phyloP scores from a whole-genome alignment of 2,888 invertebrate genomes.

The Nymphalis polychloros region DNA sequence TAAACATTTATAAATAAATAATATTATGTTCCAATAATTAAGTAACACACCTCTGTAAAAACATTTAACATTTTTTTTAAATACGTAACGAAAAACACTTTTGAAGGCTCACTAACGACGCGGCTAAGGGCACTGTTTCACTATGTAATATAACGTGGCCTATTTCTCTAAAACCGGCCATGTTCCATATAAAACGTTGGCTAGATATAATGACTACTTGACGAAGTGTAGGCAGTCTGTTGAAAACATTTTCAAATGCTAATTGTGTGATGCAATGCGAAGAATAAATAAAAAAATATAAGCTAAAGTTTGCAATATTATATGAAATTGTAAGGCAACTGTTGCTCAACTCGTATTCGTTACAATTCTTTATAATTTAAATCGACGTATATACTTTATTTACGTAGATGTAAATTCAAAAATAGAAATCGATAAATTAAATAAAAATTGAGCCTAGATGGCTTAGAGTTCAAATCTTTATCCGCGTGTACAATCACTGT shows the following conservation, averaged over 20 bases:
- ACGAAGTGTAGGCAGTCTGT: slow-evolving; percentile 16
- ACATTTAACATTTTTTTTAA: slow-evolving; percentile 13
- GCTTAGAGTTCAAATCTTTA: too few relatives aligned
- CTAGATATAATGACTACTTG: slow-evolving; percentile 30
- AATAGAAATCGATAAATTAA: too few relatives aligned
- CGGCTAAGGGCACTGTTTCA: slow-evolving; percentile 29
- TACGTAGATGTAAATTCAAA: too few relatives aligned
- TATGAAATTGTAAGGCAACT: not conserved
- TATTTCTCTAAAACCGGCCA: slow-evolving; percentile 27
- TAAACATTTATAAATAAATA: too few relatives aligned
- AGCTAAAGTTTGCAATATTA: not conserved
- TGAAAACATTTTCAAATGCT: slow-evolving; percentile 30
- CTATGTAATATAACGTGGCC: slow-evolving; percentile 21
- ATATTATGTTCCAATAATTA: slow-evolving; percentile 6
- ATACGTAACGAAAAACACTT: slow-evolving; percentile 22
- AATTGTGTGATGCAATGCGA: slow-evolving; percentile 26
- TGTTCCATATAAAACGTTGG: slow-evolving; percentile 17
- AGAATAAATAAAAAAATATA: slow-evolving; percentile 3
- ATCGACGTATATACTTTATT: too few relatives aligned
- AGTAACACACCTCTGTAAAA: slow-evolving; percentile 11
- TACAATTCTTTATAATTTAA: too few relatives aligned
- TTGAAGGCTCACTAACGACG: slow-evolving; percentile 24
- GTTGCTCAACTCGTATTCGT: too few relatives aligned
- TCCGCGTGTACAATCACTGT: too few relatives aligned
- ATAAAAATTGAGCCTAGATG: too few relatives aligned